Conservation (phyloP, 2,888 invertebrate species). For the Tridacna gigas region DNA sequence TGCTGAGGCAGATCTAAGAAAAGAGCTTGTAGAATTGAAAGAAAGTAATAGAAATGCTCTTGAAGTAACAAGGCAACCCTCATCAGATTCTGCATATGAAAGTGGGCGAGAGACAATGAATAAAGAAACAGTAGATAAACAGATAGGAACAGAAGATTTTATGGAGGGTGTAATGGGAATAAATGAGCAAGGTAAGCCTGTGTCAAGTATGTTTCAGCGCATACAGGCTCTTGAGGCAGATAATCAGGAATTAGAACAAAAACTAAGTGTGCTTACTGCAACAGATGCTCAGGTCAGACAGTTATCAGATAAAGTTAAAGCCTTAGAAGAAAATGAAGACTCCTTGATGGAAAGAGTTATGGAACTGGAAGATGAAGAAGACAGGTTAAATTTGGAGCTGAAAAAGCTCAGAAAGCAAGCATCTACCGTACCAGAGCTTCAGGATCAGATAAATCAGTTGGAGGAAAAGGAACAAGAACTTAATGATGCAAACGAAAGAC, state of each 20-base stretch:
- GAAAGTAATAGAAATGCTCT: conserved; percentile 10
- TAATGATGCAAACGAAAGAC: conserved; percentile 53
- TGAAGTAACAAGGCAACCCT: conserved; percentile 32
- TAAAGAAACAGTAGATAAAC: conserved; percentile 58
- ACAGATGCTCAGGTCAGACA: conserved; percentile 71
- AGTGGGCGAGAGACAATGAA: conserved; percentile 37
- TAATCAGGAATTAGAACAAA: conserved; percentile 68
- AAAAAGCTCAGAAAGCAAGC: conserved; percentile 59
- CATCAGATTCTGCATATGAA: conserved; percentile 57
- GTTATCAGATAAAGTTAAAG: conserved; percentile 75
- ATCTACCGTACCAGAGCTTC: conserved; percentile 56
- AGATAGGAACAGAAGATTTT: conserved; percentile 64
- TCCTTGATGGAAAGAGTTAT: conserved; percentile 79
- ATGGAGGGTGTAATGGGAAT: conserved; percentile 62
- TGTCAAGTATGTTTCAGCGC: conserved; percentile 72
- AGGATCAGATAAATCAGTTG: conserved; percentile 61
- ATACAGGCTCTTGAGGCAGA: conserved; percentile 74
- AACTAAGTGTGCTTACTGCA: conserved; percentile 63
- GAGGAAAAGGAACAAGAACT: conserved; percentile 63
- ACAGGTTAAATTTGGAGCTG: conserved; percentile 66
- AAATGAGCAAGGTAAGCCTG: conserved; percentile 64
- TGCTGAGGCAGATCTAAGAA: conserved; percentile 42
- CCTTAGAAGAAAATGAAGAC: conserved; percentile 79
- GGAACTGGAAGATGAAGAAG: conserved; percentile 77
- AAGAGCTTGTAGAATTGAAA: conserved; percentile 45